Evolutionary conservation across 2,797 vertebrate species (phyloP).

Genomic region (Margarornis squamiger): DNA sequence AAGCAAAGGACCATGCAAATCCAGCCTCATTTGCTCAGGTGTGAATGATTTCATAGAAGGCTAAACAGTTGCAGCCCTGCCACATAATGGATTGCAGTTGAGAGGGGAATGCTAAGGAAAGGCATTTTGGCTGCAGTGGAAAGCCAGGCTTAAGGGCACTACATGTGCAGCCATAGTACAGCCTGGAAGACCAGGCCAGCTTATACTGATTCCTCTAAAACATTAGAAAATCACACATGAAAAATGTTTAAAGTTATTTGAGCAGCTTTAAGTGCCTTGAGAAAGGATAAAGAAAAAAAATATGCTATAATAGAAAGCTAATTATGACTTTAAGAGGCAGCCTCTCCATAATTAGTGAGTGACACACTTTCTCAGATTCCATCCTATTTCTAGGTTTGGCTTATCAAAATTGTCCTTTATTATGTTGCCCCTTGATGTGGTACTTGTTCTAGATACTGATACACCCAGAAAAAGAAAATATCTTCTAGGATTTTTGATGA

Average conservation of each 20-base stretch:
- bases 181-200: neutral
- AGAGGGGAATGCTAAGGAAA: neutral
- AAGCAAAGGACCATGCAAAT: neutral
- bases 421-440: neutral
- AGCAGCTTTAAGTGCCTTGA: neutral
- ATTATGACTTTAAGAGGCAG: slow-evolving; percentile 4
- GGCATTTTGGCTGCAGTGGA: neutral
- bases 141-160: neutral
- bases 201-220: neutral
- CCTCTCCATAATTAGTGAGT: slow-evolving; percentile 5
- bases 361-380: slow-evolving; percentile 39
- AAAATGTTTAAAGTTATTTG: neutral
- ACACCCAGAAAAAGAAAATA: neutral
- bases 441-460: neutral
- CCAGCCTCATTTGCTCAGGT: neutral
- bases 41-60: neutral
- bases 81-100: neutral
- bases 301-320: neutral
- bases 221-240: neutral
- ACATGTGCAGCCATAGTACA: fast-evolving
- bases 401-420: slow-evolving; percentile 8
- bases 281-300: neutral
- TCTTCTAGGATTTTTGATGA: neutral
- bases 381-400: slow-evolving; percentile 13
- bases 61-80: neutral